Percentiles rank a stretch among this genome's conserved stretches.
These are phyloP conservation scores for Masticophis lateralis DNA, from an alignment of 2,797 vertebrate species.

Conservation along the genomic window DNA sequence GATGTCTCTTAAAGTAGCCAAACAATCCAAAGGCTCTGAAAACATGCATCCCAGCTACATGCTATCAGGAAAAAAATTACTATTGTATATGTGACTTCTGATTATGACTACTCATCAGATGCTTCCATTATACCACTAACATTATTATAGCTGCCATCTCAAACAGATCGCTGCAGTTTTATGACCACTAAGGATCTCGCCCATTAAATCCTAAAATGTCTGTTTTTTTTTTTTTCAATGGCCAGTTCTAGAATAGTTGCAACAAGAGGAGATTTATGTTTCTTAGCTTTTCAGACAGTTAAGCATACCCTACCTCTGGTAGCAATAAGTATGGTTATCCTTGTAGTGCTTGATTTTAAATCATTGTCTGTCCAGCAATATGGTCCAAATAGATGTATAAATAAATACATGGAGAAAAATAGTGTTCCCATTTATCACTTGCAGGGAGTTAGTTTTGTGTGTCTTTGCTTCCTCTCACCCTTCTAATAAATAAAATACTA, in stretches of 20 bases:
- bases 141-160: not conserved
- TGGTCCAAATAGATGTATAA: conserved; percentile 40
- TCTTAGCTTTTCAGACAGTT: conserved; percentile 19
- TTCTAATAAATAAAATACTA: conserved; percentile 70
- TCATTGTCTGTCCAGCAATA: conserved; percentile 31
- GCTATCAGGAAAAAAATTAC: not conserved
- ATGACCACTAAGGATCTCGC: conserved; percentile 15
- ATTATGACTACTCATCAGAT: not conserved
- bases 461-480: conserved; percentile 59
- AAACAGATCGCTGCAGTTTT: not conserved
- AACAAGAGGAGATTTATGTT: conserved; percentile 1
- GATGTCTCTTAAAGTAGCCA: not conserved
- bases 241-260: not conserved
- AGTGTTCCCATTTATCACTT: conserved; percentile 47
- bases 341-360: conserved; percentile 23
- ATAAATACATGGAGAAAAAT: conserved; percentile 43
- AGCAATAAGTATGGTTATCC: conserved; percentile 25
- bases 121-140: not conserved
- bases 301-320: not conserved
- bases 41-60: not conserved
- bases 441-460: conserved; percentile 57
- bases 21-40: not conserved
- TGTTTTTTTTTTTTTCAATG: conserved; percentile 6
- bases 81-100: not conserved
- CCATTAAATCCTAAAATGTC: not conserved